Percentiles rank a stretch among this genome's conserved stretches.
Evolutionary conservation across 2,888 invertebrate genomes (phyloP).

Genomic region (Chymomyza amoena): DNA sequence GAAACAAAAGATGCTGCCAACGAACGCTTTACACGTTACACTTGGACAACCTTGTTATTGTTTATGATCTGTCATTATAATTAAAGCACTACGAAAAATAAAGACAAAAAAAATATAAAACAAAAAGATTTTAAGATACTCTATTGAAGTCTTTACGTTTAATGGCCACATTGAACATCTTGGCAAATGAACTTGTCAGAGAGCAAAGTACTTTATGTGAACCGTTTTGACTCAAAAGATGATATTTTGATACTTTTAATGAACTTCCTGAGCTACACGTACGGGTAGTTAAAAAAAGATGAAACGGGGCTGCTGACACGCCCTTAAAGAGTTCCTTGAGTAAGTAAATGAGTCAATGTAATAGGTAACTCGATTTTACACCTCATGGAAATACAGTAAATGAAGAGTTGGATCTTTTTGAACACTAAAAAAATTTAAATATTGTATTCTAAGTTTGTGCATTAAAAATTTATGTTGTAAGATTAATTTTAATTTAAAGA

Average conservation of each 20-base stretch:
- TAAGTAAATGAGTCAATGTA: too few relatives aligned
- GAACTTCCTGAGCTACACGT: background rate
- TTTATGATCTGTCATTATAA: constrained; percentile 40
- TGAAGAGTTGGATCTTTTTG: too few relatives aligned
- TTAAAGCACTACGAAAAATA: constrained; percentile 6
- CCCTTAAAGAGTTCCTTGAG: too few relatives aligned
- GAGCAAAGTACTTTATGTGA: background rate
- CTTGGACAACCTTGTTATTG: constrained; percentile 40
- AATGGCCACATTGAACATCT: constrained; percentile 42
- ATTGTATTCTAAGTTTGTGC: too few relatives aligned
- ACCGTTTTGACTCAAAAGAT: background rate
- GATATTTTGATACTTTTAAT: background rate
- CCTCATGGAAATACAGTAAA: too few relatives aligned
- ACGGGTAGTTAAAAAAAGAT: too few relatives aligned
- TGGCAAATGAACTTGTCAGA: constrained; percentile 5
- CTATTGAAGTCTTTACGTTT: constrained; percentile 42
- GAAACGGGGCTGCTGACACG: too few relatives aligned
- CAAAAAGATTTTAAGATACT: constrained; percentile 3
- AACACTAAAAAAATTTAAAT: too few relatives aligned
- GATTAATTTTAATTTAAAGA: too few relatives aligned
- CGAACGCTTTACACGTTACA: constrained; percentile 10
- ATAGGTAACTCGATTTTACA: too few relatives aligned
- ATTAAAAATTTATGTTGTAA: too few relatives aligned
- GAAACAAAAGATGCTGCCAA: constrained; percentile 10
- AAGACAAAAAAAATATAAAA: constrained; percentile 5